phyloP scores from a whole-genome alignment of 2,888 invertebrate species.

The Drosophila colorata region DNA sequence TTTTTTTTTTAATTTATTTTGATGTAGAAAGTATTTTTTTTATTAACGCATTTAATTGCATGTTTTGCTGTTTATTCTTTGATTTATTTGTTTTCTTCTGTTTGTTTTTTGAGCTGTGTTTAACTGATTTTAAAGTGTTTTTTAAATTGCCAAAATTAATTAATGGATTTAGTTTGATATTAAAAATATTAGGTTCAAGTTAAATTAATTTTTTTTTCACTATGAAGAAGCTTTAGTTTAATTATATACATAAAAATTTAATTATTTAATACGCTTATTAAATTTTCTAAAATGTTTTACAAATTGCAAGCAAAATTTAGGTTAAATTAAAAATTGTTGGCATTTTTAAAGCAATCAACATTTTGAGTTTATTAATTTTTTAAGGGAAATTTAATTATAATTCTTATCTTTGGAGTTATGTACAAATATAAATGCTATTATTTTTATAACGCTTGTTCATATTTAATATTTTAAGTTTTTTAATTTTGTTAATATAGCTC shows the following conservation, averaged over 20 bases:
- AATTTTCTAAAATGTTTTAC: too few species aligned
- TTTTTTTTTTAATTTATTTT: constrained; percentile 9
- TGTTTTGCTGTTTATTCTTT: constrained; percentile 8
- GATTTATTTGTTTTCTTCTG: constrained; percentile 4
- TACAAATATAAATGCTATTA: neutral
- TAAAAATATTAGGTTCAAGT: too few species aligned
- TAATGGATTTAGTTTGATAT: neutral
- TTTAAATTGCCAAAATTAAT: neutral
- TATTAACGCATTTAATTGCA: neutral
- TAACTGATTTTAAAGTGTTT: constrained; percentile 9
- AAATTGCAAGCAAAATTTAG: neutral
- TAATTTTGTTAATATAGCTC: neutral
- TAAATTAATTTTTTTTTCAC: too few species aligned
- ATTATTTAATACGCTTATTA: neutral
- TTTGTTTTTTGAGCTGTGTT: constrained; percentile 5
- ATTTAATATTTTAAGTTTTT: too few species aligned
- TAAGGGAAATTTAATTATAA: neutral
- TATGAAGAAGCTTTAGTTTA: too few species aligned
- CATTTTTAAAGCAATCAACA: neutral
- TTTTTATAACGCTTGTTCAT: neutral
- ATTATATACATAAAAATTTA: too few species aligned
- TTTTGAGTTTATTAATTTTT: neutral
- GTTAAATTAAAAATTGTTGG: neutral
- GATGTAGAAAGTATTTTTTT: constrained; percentile 1
- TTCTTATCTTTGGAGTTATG: neutral